Base-by-base conservation (phyloP, 2,888 invertebrate genomes). In the Coleophora deauratella region DNA sequence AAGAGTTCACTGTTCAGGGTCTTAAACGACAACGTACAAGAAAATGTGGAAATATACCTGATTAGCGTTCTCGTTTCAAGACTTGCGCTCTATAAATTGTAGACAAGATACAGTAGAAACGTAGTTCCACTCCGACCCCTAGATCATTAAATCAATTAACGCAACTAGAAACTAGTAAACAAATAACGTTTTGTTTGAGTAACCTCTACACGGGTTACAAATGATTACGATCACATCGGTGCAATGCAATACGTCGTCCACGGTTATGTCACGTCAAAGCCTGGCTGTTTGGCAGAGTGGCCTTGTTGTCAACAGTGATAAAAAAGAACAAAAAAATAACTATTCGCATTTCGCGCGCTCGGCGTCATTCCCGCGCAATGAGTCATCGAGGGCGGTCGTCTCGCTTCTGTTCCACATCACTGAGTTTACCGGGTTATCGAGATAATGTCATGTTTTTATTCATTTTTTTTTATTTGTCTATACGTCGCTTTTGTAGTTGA, bases 391-490 rank as follows among this genome's bases (percentile, higher is more conserved):
- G 37, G 52, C 65, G 63, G 70, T 55, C 68, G 64, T 62, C 53
- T 70, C 46, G 45, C 41, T 45, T 47, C 38, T 44, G 44, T 45
- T 43, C 40, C 37, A 43, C 38, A 33, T 28, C 15, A 6, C n/a
- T 49, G 52, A 52, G 57, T 59, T 59, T 62, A 57, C 56, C 57
- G 62, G 70, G 67, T 68, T 72, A 73, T 74, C 72, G 51, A 46
- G 62, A 63, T 72, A 71, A 70, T 61, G 62, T 59, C 65, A 66
- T 70, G 67, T 70, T 72, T 71, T 71, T 68, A 64, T 63, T 68
- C 62, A 59, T 44, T n/a, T n/a, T n/a, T n/a, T n/a, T 3, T 21
- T 21, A 4, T 21, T 21, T 21, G 21, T 21, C 6, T 6, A 21
- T 21, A 49, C 46, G 49, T 59, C 62, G 62, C 51, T 35, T 40